Evolutionary conservation across 2,888 invertebrate species (phyloP).

Genomic region (Nymphalis urticae): DNA sequence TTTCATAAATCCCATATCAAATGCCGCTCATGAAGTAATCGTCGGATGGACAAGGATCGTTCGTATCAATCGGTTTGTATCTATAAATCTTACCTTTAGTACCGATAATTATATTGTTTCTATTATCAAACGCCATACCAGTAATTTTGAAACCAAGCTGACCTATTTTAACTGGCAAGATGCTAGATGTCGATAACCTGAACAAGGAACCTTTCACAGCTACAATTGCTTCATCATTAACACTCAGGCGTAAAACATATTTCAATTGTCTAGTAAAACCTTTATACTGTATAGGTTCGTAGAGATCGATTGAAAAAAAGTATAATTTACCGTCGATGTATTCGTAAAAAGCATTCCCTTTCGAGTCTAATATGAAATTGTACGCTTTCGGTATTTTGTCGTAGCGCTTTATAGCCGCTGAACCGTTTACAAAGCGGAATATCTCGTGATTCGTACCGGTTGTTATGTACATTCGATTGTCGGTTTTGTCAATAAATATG

Average conservation of each 20-base stretch:
- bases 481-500: slow-evolving; percentile 69
- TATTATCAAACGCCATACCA: slow-evolving; percentile 65
- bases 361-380: slow-evolving; percentile 64
- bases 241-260: slow-evolving; percentile 65
- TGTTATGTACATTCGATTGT: slow-evolving; percentile 70
- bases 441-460: slow-evolving; percentile 69
- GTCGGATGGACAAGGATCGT: slow-evolving; percentile 69
- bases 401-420: slow-evolving; percentile 68
- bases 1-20: slow-evolving; percentile 39
- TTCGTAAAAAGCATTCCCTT: slow-evolving; percentile 71
- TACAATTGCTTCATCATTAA: slow-evolving; percentile 67
- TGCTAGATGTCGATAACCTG: slow-evolving; percentile 58
- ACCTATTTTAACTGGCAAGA: slow-evolving; percentile 67
- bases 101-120: slow-evolving; percentile 69
- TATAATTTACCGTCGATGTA: slow-evolving; percentile 71
- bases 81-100: slow-evolving; percentile 75
- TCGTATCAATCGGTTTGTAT: slow-evolving; percentile 64
- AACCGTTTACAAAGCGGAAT: slow-evolving; percentile 66
- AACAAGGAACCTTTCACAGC: slow-evolving; percentile 71
- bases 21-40: slow-evolving; percentile 74
- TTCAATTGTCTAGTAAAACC: slow-evolving; percentile 72
- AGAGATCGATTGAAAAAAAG: slow-evolving; percentile 64
- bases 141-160: slow-evolving; percentile 73
- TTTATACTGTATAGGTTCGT: slow-evolving; percentile 72
- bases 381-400: slow-evolving; percentile 72